Evolutionary conservation across 2,888 invertebrate species (phyloP).

Genomic region (Nomada ferruginata): DNA sequence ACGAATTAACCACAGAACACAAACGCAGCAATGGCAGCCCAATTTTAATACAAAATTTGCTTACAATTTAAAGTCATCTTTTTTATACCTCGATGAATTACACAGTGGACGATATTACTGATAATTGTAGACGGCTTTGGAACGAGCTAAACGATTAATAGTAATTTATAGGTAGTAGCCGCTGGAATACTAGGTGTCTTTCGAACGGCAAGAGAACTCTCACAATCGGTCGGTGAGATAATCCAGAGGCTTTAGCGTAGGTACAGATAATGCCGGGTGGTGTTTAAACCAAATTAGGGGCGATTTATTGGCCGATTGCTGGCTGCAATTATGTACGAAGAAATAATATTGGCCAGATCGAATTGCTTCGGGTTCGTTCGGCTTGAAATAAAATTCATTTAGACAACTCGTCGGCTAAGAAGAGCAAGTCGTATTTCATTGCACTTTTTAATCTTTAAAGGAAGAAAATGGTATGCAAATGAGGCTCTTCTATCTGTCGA

Average conservation of each 20-base stretch:
- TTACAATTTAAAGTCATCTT: no score
- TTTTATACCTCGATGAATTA: no score
- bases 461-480: no score
- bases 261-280: constrained; percentile 56
- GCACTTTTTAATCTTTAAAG: no score
- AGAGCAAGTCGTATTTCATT: no score
- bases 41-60: no score
- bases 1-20: background rate
- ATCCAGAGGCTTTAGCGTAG: constrained; percentile 57
- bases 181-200: constrained; percentile 29
- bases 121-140: background rate
- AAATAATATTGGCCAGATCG: constrained; percentile 55
- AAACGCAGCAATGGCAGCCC: background rate
- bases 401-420: background rate
- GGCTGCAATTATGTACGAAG: constrained; percentile 52
- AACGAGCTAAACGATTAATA: constrained; percentile 32
- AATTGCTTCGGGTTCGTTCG: constrained; percentile 7
- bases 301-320: constrained; percentile 62
- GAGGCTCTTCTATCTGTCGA: background rate
- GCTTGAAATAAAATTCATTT: background rate
- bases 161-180: constrained; percentile 23
- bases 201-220: constrained; percentile 8
- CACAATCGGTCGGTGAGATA: constrained; percentile 52
- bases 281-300: constrained; percentile 66
- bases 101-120: no score